These are phyloP conservation scores for Aurelia aurita DNA, from an alignment of 30 jellyfish, hydroid and myxozoan species.

Conservation along the genomic window DNA sequence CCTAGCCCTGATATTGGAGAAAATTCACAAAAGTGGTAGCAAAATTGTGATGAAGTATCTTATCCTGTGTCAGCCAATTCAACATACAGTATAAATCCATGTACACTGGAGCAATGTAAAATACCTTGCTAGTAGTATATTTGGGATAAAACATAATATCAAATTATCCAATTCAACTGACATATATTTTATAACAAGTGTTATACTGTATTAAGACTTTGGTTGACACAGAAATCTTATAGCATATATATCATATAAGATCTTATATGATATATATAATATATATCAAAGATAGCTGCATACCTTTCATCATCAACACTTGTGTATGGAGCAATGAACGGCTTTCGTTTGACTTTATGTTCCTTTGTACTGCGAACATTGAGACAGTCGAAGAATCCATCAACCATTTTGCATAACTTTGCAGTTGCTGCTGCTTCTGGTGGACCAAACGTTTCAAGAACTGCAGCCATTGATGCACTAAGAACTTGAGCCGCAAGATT, in stretches of 20 bases:
- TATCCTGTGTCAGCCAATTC: no score
- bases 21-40: no score
- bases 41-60: no score
- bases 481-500: conserved; percentile 74
- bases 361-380: conserved; percentile 20
- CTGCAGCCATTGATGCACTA: conserved; percentile 49
- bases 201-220: neutral
- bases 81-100: neutral
- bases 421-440: conserved; percentile 68
- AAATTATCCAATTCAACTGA: no score
- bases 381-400: conserved; percentile 48
- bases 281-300: no score
- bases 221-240: neutral
- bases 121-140: neutral
- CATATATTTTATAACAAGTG: neutral
- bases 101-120: neutral
- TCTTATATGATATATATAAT: no score
- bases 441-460: conserved; percentile 58
- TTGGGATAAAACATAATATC: no score
- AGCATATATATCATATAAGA: no score
- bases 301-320: conserved; percentile 5
- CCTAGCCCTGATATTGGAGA: no score
- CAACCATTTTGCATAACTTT: conserved; percentile 65
- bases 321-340: neutral
- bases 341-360: neutral